Base-by-base conservation (phyloP, 1,140 invertebrate species). In the Euglossa dilemma region DNA sequence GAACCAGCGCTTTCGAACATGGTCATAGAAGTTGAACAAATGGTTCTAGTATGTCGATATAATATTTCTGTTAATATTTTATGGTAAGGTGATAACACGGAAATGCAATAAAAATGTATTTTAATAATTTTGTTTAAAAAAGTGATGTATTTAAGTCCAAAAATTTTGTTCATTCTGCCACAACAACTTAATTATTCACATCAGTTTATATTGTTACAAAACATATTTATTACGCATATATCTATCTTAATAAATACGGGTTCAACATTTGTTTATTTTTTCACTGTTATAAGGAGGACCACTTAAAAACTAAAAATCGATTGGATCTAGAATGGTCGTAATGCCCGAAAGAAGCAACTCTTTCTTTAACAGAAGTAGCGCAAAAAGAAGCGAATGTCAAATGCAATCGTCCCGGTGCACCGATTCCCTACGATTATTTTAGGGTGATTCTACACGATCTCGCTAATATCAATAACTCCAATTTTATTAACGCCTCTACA, bases 1-100 rank as follows among this genome's bases (percentile, higher is more conserved):
- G 99, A 99, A 93, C 98, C 98, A 0, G 97, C 98, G 1, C 93
- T 98, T 18, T 97, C 98, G 1, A 99, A 99, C 92, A 99, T 99
- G 98, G 99, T 99, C 93, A 99, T 99, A 92, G 98, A 98, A 18
- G 99, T 99, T 61, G 99, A 99, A 84, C 99, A 99, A 92, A 99
- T 99, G 96, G 98, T 99, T 91, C 95, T 99, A 95, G 98, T 99
- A 94, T 96, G 76, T 86, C n/a, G 47, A 43, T 28, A 18, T 4
- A 79, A 64, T 67, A 73, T n/a, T 81, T 50, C n/a, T 14, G 50
- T n/a, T 14, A 16, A 45, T 25, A 8, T 25, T 23, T 14, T 9
- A n/a, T n/a, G 14, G n/a, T 25, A 28, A 14, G 14, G 16, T 61
- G 36, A 36, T 36, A 36, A 36, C 4, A 36, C 36, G 36, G 36